Evolutionary conservation across 2,797 vertebrate species (phyloP), one percentile per base, ranked within the genome.

Genomic region (Pygocentrus nattereri): DNA sequence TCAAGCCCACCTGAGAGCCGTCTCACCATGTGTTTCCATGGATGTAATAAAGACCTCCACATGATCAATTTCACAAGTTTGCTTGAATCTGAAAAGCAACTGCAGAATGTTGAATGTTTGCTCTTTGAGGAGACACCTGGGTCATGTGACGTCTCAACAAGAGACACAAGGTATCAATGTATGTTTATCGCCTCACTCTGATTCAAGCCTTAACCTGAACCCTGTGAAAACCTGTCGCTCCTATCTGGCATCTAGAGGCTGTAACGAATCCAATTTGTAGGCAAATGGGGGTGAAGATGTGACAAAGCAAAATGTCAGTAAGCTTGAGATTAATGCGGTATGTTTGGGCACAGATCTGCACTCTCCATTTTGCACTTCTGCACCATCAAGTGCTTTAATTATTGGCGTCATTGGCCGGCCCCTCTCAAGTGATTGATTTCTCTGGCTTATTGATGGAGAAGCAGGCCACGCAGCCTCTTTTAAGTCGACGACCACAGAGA

Each of bases 301-400:
- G 74, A 74, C 74, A 44, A 78, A 80, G 70, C 58, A 49, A 86
- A 80, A 85, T 78, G 85, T 78, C 74, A 85, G 34, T 44, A 78
- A 68, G 74, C 27, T 74, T 56, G n/a, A 81, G 83, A 87, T 84
- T 79, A 87, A 85, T 76, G 74, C 47, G 47, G n/a, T 49, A 62
- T 30, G 58, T 79, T 78, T 75, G 65, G 23, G 6, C 52, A 49
- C 65, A 49, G 67, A n/a, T 76, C 44, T 10, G 41, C 65, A 38
- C 74, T 47, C 49, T 84, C 82, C 7, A 38, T 70, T 76, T 76
- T 44, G 59, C 47, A 82, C 47, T 31, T 70, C 61, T 18, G 25
- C 58, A 38, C 56, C 71, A 68, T 75, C 65, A 72, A 81, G 27
- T 30, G 56, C 74, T 71, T 85, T 83, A 69, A 78, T 79, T 82